phyloP scores from a whole-genome alignment of 2,888 invertebrate genomes.

The Dynastes maya region DNA sequence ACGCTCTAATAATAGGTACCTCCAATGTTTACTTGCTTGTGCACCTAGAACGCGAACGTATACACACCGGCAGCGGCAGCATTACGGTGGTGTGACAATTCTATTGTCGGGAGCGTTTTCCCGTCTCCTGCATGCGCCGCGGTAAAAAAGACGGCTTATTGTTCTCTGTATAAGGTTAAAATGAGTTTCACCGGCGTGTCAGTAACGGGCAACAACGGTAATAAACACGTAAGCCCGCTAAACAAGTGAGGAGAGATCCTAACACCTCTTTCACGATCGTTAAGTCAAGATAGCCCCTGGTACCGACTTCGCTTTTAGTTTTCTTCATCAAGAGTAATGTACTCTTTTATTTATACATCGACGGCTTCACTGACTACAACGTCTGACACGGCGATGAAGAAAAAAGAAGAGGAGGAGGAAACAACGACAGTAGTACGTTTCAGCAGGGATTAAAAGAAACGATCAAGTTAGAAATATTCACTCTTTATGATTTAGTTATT shows the following conservation, averaged over 20 bases:
- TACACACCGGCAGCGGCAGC: slow-evolving; percentile 10
- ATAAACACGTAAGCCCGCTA: slow-evolving; percentile 51
- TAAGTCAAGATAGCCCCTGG: slow-evolving; percentile 60
- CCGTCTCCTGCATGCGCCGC: slow-evolving; percentile 15
- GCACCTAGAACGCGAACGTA: slow-evolving; percentile 14
- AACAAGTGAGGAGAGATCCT: slow-evolving; percentile 53
- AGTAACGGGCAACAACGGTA: slow-evolving; percentile 40
- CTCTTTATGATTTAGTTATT: no score
- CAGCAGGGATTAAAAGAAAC: no score
- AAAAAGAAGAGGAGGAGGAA: background rate
- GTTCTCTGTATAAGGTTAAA: slow-evolving; percentile 51
- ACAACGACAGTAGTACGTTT: no score
- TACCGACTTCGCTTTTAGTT: slow-evolving; percentile 62
- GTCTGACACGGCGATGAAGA: slow-evolving; percentile 21
- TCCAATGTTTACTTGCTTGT: slow-evolving; percentile 8
- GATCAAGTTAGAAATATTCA: no score
- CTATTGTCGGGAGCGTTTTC: slow-evolving; percentile 28
- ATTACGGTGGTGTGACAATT: slow-evolving; percentile 28
- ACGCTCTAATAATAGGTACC: background rate
- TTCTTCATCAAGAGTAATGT: slow-evolving; percentile 58
- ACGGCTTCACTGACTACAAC: slow-evolving; percentile 16
- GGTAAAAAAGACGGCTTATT: slow-evolving; percentile 44
- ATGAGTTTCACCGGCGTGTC: slow-evolving; percentile 47
- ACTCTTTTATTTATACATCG: slow-evolving; percentile 49
- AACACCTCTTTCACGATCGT: slow-evolving; percentile 62